phyloP scores from a whole-genome alignment of 2,888 invertebrate genomes.

The Merodon equestris region DNA sequence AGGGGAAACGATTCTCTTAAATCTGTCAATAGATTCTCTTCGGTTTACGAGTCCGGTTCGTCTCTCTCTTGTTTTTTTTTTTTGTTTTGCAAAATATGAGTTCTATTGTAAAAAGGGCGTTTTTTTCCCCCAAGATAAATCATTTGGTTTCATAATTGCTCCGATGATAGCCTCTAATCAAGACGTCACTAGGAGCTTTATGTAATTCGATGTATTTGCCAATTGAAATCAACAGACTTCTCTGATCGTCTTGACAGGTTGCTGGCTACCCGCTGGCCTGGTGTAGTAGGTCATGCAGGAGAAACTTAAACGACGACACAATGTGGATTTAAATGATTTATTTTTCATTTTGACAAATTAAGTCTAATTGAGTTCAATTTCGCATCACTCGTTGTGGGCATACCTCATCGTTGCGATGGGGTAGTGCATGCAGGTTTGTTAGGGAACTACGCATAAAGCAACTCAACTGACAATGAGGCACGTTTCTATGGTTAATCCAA shows the following conservation, averaged over 20 bases:
- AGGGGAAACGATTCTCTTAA: conserved; percentile 17
- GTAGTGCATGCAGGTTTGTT: conserved; percentile 6
- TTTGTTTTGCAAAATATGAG: conserved; percentile 18
- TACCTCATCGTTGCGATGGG: conserved; percentile 11
- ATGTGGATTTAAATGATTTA: conserved; percentile 31
- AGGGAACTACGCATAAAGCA: conserved; percentile 29
- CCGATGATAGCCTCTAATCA: too few species aligned
- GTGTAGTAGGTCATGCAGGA: too few species aligned
- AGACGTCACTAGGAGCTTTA: too few species aligned
- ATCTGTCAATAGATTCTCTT: conserved; percentile 8
- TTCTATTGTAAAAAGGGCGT: conserved; percentile 60
- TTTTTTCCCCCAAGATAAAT: conserved; percentile 32
- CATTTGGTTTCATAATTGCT: conserved; percentile 34
- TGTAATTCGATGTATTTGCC: too few species aligned
- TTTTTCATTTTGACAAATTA: conserved; percentile 61
- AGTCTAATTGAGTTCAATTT: conserved; percentile 64
- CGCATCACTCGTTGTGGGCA: conserved; percentile 37
- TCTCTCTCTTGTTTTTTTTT: conserved; percentile 34
- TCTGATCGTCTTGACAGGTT: too few species aligned
- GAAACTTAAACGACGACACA: neutral
- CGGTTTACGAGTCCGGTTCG: neutral
- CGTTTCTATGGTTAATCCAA: conserved; percentile 39
- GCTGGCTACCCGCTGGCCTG: too few species aligned
- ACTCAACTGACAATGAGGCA: conserved; percentile 36
- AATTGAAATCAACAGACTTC: too few species aligned